Percentiles rank a stretch among this genome's conserved stretches.
Conservation (phyloP, 1,140 invertebrate genomes). For the Trichogramma pretiosum region DNA sequence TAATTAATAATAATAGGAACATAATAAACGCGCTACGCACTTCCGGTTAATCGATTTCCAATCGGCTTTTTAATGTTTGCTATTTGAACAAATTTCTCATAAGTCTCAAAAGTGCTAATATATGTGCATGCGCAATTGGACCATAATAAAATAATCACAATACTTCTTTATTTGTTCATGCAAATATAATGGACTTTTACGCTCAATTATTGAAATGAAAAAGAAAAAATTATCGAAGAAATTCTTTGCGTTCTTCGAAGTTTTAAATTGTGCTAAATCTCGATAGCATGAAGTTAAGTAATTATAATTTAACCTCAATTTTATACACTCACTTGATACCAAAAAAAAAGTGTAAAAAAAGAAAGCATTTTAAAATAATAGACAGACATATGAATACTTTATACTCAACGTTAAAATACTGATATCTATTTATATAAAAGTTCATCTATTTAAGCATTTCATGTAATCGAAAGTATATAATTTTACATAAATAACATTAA, state of each 20-base stretch:
- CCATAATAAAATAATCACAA: too few species aligned
- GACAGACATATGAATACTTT: not conserved
- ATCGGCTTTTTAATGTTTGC: too few species aligned
- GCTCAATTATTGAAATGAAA: not conserved
- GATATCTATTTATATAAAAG: too few species aligned
- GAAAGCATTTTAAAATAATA: not conserved
- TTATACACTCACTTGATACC: not conserved
- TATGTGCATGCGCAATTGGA: constrained; percentile 7
- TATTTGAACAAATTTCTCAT: too few species aligned
- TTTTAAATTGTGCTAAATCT: constrained; percentile 17
- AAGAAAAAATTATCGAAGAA: constrained; percentile 7
- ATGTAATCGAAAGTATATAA: too few species aligned
- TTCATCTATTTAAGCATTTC: too few species aligned
- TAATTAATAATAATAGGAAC: too few species aligned
- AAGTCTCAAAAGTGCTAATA: not conserved
- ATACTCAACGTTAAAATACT: not conserved
- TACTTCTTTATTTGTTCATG: too few species aligned
- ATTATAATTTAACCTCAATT: too few species aligned
- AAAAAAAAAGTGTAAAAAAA: constrained; percentile 5
- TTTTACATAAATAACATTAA: too few species aligned
- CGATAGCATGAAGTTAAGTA: too few species aligned
- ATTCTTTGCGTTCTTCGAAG: constrained; percentile 13
- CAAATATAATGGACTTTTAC: not conserved
- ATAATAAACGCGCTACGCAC: constrained; percentile 12
- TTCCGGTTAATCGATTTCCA: too few species aligned